Evolutionary conservation across 1,140 invertebrate genomes (phyloP), one percentile per base, ranked within the genome.

Genomic region (Lasaia peninsularis): DNA sequence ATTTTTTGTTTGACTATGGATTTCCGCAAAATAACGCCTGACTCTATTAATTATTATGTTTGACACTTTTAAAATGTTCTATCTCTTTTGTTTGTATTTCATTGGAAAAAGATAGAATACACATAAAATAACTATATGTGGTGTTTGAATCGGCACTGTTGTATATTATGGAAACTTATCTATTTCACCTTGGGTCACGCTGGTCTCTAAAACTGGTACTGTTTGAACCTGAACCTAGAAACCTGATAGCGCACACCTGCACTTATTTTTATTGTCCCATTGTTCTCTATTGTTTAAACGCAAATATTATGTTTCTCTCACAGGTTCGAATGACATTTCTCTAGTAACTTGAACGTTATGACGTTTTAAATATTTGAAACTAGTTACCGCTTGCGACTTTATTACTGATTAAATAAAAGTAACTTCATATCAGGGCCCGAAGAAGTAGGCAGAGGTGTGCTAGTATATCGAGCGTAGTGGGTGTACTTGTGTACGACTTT

Each of bases 261-360:
- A 48, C 40, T 10, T 48, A 48, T 48, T 48, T 48, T 48, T 48
- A 48, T 48, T 48, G 40, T 48, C 20, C 40, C 40, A 48, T 48
- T 48, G 40, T 48, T 48, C 40, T 18, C 40, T 48, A 48, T 48
- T 48, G 40, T 48, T 48, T 48, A 21, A 48, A 48, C 20, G 40
- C 40, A 11, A 16, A 48, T 48, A 48, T 48, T 20, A 48, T 48
- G 40, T 48, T 48, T 48, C 40, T 40, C 14, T 48, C 20, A 10
- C 40, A 20, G 18, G 20, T 48, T 48, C 11, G 11, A 48, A 48
- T 48, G 20, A 48, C 18, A 48, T 48, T 48, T 20, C 18, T n/a
- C 10, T 21, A 20, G n/a, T n/a, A 48, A 20, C 40, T 11, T 11
- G 18, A n/a, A n/a, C n/a, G 9, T n/a, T 48, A 21, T 21, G 11